Percentiles rank a stretch among this genome's conserved stretches.
phyloP scores from a whole-genome alignment of 2,113 vertebrate species.

The Verasper variegatus region DNA sequence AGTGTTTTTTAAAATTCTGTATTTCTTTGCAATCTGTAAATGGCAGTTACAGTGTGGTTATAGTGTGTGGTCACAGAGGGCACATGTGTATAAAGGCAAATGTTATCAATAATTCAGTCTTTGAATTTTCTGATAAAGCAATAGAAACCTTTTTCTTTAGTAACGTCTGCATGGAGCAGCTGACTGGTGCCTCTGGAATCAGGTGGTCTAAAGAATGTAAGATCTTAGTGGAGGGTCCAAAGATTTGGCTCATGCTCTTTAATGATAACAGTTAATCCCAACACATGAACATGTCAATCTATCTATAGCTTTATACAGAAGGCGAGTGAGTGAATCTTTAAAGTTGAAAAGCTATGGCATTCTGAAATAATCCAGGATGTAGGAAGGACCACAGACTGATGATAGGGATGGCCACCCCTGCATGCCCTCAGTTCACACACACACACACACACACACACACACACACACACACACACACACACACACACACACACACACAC shows the following conservation, averaged over 20 bases:
- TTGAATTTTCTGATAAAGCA: no score
- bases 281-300: neutral
- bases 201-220: no score
- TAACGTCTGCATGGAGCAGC: no score
- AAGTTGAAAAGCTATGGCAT: neutral
- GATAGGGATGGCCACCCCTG: conserved; percentile 1
- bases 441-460: conserved; percentile 22
- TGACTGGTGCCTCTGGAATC: no score
- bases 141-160: no score
- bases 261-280: neutral
- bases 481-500: conserved; percentile 29
- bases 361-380: conserved; percentile 36
- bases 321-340: neutral
- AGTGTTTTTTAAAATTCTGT: no score
- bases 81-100: no score
- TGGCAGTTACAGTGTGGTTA: no score
- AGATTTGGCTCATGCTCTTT: neutral
- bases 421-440: conserved; percentile 7
- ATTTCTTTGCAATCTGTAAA: no score
- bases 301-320: neutral
- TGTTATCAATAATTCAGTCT: no score
- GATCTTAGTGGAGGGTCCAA: no score
- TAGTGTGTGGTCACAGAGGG: no score
- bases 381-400: neutral
- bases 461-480: neutral